These are phyloP conservation scores for Stenopsyche tienmushanensis DNA, from an alignment of 1,140 invertebrate genomes.

Conservation along the genomic window DNA sequence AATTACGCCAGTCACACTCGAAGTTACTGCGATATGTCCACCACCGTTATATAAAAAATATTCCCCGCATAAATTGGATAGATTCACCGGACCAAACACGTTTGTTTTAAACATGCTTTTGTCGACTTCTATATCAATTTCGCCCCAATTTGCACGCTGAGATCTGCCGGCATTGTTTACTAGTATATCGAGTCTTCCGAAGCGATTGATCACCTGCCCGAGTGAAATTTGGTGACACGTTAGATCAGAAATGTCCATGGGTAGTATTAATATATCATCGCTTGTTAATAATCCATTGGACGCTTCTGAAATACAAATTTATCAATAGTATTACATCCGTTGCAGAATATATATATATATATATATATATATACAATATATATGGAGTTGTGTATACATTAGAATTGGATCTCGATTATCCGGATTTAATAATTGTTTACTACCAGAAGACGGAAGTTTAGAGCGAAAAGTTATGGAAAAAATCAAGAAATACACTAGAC, in stretches of 20 bases:
- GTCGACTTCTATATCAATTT: constrained; percentile 76
- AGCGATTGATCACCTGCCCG: constrained; percentile 67
- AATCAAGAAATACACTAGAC: too few species aligned
- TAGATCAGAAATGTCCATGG: constrained; percentile 69
- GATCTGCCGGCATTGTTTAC: constrained; percentile 82
- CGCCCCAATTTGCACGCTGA: constrained; percentile 75
- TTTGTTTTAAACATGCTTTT: constrained; percentile 79
- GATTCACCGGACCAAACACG: constrained; percentile 72
- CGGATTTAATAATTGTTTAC: too few species aligned
- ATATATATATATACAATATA: background rate
- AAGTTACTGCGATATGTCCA: constrained; percentile 74
- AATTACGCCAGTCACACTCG: constrained; percentile 70
- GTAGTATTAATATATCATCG: constrained; percentile 68
- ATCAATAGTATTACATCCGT: too few species aligned
- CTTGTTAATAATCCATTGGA: constrained; percentile 56
- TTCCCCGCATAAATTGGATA: constrained; percentile 68
- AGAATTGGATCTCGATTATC: too few species aligned
- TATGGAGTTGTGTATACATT: too few species aligned
- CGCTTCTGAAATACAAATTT: constrained; percentile 41
- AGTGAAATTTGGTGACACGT: constrained; percentile 64
- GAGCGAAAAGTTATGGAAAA: too few species aligned
- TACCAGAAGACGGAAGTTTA: too few species aligned
- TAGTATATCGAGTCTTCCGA: constrained; percentile 74
- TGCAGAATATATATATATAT: too few species aligned
- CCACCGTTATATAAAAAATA: constrained; percentile 61